phyloP scores from a whole-genome alignment of 2,888 invertebrate genomes.

The Abscondita cerata region DNA sequence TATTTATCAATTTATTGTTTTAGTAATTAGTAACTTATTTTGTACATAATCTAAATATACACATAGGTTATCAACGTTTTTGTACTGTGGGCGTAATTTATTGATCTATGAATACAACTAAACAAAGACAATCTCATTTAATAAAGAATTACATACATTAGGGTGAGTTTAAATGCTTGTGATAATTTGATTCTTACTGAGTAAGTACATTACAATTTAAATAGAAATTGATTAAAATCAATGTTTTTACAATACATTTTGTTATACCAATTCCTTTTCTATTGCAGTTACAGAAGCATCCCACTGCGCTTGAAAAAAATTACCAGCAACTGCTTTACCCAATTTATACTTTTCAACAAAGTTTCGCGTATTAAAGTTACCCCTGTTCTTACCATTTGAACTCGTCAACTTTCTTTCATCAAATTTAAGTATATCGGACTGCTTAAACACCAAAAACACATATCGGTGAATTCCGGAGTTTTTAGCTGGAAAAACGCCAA shows the following conservation, averaged over 20 bases:
- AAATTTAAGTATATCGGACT: constrained; percentile 47
- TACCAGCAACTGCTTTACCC: constrained; percentile 44
- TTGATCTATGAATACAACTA: no score
- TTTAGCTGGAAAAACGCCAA: constrained; percentile 73
- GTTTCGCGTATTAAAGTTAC: constrained; percentile 39
- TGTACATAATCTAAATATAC: no score
- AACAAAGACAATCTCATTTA: no score
- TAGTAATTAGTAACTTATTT: no score
- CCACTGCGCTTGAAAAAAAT: constrained; percentile 45
- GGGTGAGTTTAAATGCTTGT: no score
- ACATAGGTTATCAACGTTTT: no score
- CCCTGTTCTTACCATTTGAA: constrained; percentile 41
- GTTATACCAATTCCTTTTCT: constrained; percentile 23
- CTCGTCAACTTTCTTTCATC: constrained; percentile 46
- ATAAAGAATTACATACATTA: no score
- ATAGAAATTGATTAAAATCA: no score
- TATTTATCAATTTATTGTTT: no score
- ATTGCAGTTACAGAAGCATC: constrained; percentile 33
- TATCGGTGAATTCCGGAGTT: constrained; percentile 79
- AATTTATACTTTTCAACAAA: constrained; percentile 43
- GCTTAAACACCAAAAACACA: constrained; percentile 65
- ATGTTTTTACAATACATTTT: background rate
- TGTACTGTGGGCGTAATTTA: no score
- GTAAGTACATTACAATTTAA: no score
- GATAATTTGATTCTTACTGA: no score